Percentiles rank a stretch among this genome's conserved stretches.
phyloP scores from a whole-genome alignment of 1,140 invertebrate species.

The Plectus sambesii region DNA sequence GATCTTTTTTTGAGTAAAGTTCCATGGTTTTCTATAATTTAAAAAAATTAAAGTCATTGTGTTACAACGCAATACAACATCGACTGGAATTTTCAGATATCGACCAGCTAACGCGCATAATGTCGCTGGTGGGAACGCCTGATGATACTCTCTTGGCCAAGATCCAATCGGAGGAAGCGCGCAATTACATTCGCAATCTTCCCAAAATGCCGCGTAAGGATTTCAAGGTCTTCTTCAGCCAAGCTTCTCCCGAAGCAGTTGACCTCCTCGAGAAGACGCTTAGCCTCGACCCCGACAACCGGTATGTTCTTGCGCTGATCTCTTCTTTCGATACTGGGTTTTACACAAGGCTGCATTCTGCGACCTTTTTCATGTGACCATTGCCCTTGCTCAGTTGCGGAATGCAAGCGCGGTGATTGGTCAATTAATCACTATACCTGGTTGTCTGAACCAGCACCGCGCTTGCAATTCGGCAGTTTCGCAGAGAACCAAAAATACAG shows the following conservation, averaged over 20 bases:
- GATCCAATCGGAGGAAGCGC: slow-evolving; percentile 79
- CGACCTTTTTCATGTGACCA: slow-evolving; percentile 2
- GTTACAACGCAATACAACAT: no score
- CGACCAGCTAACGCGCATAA: slow-evolving; percentile 77
- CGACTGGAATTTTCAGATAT: slow-evolving; percentile 58
- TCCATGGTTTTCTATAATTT: not conserved
- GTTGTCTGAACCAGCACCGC: slow-evolving; percentile 8
- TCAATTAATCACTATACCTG: slow-evolving; percentile 11
- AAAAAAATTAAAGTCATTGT: slow-evolving; percentile 10
- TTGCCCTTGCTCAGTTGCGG: slow-evolving; percentile 15
- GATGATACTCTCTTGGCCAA: slow-evolving; percentile 68
- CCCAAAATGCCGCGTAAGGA: slow-evolving; percentile 74
- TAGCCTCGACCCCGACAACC: slow-evolving; percentile 80
- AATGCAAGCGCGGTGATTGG: slow-evolving; percentile 6
- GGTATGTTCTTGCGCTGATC: slow-evolving; percentile 46
- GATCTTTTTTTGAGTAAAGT: not conserved
- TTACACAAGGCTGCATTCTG: slow-evolving; percentile 4
- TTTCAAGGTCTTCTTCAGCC: slow-evolving; percentile 75
- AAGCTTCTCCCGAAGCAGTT: slow-evolving; percentile 83
- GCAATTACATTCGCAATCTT: slow-evolving; percentile 84
- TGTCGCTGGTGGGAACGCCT: slow-evolving; percentile 72
- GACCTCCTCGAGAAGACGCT: slow-evolving; percentile 87
- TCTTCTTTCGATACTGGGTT: slow-evolving; percentile 1
- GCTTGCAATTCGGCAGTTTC: not conserved
- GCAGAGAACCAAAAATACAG: not conserved